Evolutionary conservation across 2,888 invertebrate species (phyloP).

Genomic region (Caenorhabditis auriculariae): DNA sequence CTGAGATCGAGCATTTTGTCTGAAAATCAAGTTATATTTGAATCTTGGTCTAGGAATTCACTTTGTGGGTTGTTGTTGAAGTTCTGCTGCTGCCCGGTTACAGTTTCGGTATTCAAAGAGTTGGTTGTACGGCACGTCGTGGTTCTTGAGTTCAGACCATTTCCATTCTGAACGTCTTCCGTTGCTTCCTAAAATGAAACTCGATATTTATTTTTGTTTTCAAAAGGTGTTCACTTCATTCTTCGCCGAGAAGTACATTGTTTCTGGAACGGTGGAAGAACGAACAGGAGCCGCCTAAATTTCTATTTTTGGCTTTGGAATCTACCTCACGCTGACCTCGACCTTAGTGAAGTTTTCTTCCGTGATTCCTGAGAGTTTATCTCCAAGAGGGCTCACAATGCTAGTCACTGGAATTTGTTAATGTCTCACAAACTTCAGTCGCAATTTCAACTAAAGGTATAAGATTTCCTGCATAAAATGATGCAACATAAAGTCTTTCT

Average conservation of each 20-base stretch:
- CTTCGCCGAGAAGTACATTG: conserved; percentile 28
- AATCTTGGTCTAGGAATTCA: no score
- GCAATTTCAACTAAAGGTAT: neutral
- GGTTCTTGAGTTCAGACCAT: no score
- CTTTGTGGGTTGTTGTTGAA: no score
- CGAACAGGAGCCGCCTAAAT: conserved; percentile 39
- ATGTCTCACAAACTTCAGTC: neutral
- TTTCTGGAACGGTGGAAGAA: conserved; percentile 58
- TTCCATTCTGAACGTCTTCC: conserved; percentile 25
- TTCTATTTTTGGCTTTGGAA: neutral
- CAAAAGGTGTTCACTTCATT: neutral
- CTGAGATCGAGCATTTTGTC: conserved; percentile 30
- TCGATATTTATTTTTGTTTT: neutral
- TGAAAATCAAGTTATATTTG: no score
- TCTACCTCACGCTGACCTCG: conserved; percentile 10
- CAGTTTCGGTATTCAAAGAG: no score
- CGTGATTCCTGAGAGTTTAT: conserved; percentile 40
- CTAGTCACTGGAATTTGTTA: conserved; percentile 40
- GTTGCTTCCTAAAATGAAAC: conserved; percentile 14
- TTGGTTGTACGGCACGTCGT: no score
- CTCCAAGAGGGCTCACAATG: conserved; percentile 42
- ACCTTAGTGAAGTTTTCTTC: conserved; percentile 34
- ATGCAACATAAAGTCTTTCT: no score
- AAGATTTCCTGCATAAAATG: neutral
- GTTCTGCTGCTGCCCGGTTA: no score